Percentiles rank a stretch among this genome's conserved stretches.
Conservation (phyloP, 2,888 invertebrate species). For the Prosapia bicincta region DNA sequence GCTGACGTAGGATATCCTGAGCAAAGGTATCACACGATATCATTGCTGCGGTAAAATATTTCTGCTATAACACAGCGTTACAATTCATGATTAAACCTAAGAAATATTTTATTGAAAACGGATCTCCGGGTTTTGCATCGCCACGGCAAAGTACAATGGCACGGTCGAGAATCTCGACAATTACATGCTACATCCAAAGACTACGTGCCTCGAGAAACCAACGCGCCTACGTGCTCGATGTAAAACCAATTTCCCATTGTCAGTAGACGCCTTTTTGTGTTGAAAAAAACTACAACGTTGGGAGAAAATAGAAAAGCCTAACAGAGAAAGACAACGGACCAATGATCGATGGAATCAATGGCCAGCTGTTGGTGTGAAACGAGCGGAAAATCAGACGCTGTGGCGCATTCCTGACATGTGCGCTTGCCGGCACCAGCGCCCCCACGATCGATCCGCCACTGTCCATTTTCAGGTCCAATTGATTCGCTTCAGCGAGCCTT, state of each 20-base stretch:
- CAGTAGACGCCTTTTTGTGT: neutral
- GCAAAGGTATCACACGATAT: too few relatives aligned
- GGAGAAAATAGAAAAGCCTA: neutral
- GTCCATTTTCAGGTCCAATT: neutral
- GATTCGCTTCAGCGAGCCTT: neutral
- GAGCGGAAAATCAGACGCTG: neutral
- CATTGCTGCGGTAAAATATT: too few relatives aligned
- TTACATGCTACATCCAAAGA: neutral
- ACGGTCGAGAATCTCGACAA: neutral
- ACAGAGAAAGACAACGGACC: neutral
- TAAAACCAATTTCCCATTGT: slow-evolving; percentile 2
- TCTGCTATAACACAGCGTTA: too few relatives aligned
- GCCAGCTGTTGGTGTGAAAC: neutral
- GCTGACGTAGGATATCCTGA: too few relatives aligned
- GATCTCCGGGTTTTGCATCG: neutral
- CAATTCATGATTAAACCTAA: too few relatives aligned
- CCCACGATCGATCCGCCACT: neutral
- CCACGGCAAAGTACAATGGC: neutral
- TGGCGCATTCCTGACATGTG: neutral
- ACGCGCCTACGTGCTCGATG: neutral
- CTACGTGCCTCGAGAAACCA: neutral
- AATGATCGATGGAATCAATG: neutral
- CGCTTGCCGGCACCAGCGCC: neutral
- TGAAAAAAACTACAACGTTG: neutral
- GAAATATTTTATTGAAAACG: neutral